Conservation (phyloP, 2,113 vertebrate species). For the Phasianus colchicus region DNA sequence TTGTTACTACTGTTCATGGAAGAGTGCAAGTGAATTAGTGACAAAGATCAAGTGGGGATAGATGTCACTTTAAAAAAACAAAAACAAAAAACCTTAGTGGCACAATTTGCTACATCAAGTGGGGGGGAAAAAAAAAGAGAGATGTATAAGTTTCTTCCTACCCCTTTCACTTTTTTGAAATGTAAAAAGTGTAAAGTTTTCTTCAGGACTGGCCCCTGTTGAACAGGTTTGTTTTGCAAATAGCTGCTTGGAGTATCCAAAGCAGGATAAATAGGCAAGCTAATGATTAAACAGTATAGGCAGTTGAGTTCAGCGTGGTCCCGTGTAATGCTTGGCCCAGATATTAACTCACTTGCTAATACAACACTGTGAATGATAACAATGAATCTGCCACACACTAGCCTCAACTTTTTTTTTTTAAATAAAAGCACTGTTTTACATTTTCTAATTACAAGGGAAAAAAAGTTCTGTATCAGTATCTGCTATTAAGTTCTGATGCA, state of each 20-base stretch:
- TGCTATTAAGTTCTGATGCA: neutral
- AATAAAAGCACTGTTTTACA: neutral
- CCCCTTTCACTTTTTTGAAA: neutral
- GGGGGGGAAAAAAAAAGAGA: neutral
- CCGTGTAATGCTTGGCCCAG: neutral
- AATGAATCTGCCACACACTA: neutral
- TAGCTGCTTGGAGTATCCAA: neutral
- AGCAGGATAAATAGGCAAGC: neutral
- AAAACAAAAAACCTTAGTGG: neutral
- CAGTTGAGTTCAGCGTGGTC: neutral
- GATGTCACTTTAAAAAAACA: neutral
- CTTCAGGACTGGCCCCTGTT: neutral
- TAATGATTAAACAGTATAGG: neutral
- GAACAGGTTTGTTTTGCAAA: neutral
- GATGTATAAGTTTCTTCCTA: neutral
- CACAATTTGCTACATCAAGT: neutral
- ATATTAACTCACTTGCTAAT: neutral
- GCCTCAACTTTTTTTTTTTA: neutral
- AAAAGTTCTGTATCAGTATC: neutral
- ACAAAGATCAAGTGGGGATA: neutral
- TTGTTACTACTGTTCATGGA: neutral
- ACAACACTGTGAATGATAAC: neutral
- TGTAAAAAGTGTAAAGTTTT: neutral
- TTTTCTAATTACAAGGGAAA: neutral
- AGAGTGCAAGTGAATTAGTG: neutral